These are phyloP conservation scores for Dolichomitus sp. DNA, from an alignment of 2,888 invertebrate genomes.

Conservation along the genomic window DNA sequence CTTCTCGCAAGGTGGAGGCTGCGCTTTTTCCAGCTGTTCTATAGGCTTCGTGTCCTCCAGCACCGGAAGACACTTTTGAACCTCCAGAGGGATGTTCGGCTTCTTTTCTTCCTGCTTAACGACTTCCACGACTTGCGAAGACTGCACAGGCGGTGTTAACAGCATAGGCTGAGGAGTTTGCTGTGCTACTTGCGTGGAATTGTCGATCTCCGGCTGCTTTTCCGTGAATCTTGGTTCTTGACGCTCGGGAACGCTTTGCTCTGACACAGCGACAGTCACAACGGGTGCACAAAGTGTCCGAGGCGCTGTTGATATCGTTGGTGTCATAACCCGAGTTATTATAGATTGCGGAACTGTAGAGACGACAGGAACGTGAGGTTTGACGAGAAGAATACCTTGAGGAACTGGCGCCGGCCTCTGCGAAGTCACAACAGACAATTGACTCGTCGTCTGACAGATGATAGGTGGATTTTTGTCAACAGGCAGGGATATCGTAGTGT, in stretches of 20 bases:
- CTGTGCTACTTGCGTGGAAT: constrained; percentile 1
- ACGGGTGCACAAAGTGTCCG: constrained; percentile 53
- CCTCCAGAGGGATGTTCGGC: constrained; percentile 41
- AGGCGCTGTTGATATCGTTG: constrained; percentile 67
- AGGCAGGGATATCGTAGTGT: constrained; percentile 60
- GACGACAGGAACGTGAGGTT: constrained; percentile 75
- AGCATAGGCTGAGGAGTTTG: constrained; percentile 75
- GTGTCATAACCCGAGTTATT: constrained; percentile 73
- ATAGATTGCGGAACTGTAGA: constrained; percentile 77
- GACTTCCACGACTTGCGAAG: constrained; percentile 70
- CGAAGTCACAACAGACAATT: constrained; percentile 50
- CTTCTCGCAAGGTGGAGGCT: constrained; percentile 38
- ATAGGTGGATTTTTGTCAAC: constrained; percentile 70
- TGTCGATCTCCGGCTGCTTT: constrained; percentile 27
- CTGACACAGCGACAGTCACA: constrained; percentile 32
- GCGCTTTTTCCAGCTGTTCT: constrained; percentile 57
- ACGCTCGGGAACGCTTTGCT: constrained; percentile 58
- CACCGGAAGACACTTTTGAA: constrained; percentile 48
- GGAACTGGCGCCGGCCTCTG: constrained; percentile 71
- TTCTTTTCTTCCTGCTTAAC: constrained; percentile 78
- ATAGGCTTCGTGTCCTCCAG: constrained; percentile 55
- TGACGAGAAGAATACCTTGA: constrained; percentile 73
- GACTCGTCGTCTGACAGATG: constrained; percentile 51
- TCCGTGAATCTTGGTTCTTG: constrained; percentile 64
- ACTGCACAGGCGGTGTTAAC: constrained; percentile 72